These are phyloP conservation scores for Macroglossus sobrinus DNA, from an alignment of 2,113 vertebrate genomes.

Conservation along the genomic window DNA sequence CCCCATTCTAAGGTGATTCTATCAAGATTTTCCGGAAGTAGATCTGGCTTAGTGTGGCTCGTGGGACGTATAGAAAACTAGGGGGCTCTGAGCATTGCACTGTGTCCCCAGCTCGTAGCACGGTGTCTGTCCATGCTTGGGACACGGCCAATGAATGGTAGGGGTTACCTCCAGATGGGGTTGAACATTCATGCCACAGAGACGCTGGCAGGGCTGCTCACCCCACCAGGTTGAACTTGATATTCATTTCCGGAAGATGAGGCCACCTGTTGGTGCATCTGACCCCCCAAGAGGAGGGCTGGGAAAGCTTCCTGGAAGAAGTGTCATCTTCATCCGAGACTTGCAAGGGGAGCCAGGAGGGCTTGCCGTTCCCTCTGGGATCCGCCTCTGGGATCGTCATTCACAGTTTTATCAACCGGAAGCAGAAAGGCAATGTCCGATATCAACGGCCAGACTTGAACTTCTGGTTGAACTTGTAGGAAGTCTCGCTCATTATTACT, in stretches of 20 bases:
- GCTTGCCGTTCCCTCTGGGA: background rate
- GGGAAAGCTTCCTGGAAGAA: background rate
- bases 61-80: background rate
- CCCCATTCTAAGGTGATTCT: background rate
- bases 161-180: background rate
- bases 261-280: background rate
- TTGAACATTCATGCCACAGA: no score
- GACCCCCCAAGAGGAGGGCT: background rate
- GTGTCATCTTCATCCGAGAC: background rate
- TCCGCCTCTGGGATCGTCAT: background rate
- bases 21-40: background rate
- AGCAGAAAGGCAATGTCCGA: background rate
- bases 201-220: background rate
- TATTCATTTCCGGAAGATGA: background rate
- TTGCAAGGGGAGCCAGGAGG: background rate
- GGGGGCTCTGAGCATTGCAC: background rate
- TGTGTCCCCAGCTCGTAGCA: background rate
- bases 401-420: background rate
- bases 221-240: background rate
- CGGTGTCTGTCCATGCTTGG: fast-evolving
- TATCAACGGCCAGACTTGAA: background rate
- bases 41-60: background rate
- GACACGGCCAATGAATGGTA: background rate
- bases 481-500: background rate
- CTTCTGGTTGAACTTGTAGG: background rate